Evolutionary conservation across 2,113 vertebrate species (phyloP).

Genomic region (Neomonachus schauinslandi): DNA sequence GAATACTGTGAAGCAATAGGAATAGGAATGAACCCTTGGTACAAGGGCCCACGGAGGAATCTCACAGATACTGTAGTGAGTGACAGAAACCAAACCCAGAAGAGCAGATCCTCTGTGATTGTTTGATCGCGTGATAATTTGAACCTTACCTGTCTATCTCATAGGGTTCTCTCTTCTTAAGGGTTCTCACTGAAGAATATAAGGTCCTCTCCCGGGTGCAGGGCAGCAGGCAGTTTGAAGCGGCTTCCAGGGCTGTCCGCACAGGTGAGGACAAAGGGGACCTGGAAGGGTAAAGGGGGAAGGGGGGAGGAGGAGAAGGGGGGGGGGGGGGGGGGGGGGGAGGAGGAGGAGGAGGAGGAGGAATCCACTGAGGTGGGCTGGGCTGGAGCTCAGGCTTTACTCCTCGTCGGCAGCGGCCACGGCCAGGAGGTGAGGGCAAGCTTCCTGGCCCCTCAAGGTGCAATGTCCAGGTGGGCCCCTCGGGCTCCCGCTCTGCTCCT

Average conservation of each 20-base stretch:
- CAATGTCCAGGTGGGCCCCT: fast-evolving
- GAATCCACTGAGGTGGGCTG: not conserved
- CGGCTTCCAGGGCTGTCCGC: not conserved
- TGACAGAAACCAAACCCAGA: not conserved
- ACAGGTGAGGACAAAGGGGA: not conserved
- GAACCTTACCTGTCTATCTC: conserved; percentile 52
- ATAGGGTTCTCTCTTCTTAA: conserved; percentile 69
- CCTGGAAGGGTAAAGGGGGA: not conserved
- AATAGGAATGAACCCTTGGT: not conserved
- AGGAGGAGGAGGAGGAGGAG: fast-evolving
- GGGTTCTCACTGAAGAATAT: conserved; percentile 65
- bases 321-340: fast-evolving
- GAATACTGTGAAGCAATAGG: not conserved
- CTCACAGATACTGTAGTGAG: not conserved
- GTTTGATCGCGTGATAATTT: not conserved
- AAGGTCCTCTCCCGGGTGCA: no score
- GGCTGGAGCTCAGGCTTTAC: not conserved
- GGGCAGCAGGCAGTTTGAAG: not conserved
- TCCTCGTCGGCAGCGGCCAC: fast-evolving
- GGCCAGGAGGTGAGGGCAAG: not conserved
- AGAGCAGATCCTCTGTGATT: no score
- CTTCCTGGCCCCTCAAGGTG: not conserved
- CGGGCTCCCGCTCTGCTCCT: not conserved
- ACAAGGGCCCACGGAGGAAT: conserved; percentile 23
- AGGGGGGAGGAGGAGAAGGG: not conserved